Evolutionary conservation across 2,888 invertebrate species (phyloP).

Genomic region (Quadriops clusia): DNA sequence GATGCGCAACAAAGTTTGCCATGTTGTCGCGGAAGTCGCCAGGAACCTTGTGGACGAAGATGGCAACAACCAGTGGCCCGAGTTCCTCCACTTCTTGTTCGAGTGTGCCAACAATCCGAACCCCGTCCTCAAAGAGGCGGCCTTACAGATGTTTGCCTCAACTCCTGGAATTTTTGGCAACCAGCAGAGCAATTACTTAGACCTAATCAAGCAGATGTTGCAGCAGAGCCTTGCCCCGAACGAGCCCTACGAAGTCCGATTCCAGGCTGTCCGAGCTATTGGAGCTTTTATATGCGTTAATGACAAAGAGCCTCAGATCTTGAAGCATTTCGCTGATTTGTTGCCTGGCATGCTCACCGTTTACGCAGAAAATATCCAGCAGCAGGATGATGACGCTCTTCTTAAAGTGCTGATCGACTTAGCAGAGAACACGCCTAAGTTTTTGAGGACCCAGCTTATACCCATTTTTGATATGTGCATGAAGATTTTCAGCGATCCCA

Average conservation of each 20-base stretch:
- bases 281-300: slow-evolving; percentile 84
- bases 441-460: slow-evolving; percentile 75
- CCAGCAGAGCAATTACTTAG: slow-evolving; percentile 81
- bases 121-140: slow-evolving; percentile 79
- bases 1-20: slow-evolving; percentile 83
- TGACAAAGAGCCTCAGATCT: slow-evolving; percentile 83
- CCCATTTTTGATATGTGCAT: slow-evolving; percentile 79
- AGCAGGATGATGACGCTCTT: slow-evolving; percentile 78
- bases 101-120: slow-evolving; percentile 81
- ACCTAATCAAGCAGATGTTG: slow-evolving; percentile 91
- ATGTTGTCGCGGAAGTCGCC: slow-evolving; percentile 92
- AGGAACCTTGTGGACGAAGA: slow-evolving; percentile 91
- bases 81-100: slow-evolving; percentile 77
- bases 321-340: slow-evolving; percentile 79
- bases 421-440: slow-evolving; percentile 88
- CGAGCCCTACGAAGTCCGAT: slow-evolving; percentile 61
- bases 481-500: slow-evolving; percentile 64
- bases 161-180: slow-evolving; percentile 97
- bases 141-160: slow-evolving; percentile 86
- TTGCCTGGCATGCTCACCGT: slow-evolving; percentile 67
- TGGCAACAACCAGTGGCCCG: slow-evolving; percentile 93
- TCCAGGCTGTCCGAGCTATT: slow-evolving; percentile 73
- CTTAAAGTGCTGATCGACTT: slow-evolving; percentile 89
- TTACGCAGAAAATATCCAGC: slow-evolving; percentile 69
- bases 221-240: slow-evolving; percentile 59